Conservation (phyloP, 1,140 invertebrate species). For the Piezodorus guildinii region DNA sequence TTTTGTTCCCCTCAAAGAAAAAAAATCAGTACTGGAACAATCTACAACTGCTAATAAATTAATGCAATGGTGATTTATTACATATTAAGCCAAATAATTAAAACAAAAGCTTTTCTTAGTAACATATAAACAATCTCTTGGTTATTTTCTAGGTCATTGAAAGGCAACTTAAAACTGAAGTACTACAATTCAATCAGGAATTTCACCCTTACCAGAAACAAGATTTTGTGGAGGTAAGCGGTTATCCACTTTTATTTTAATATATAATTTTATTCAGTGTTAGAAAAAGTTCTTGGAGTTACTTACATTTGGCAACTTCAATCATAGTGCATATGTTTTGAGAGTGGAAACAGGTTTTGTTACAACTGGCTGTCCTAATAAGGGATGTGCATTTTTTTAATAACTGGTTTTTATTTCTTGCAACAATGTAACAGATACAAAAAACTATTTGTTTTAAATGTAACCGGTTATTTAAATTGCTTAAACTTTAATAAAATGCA, state of each 20-base stretch:
- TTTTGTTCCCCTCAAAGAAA: not conserved
- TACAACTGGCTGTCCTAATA: too few relatives aligned
- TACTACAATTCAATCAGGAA: conserved; percentile 36
- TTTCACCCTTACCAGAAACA: conserved; percentile 37
- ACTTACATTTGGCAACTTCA: not conserved
- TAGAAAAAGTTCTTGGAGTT: not conserved
- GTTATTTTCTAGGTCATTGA: conserved; percentile 32
- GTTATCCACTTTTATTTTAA: not conserved
- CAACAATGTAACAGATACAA: too few relatives aligned
- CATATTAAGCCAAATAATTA: not conserved
- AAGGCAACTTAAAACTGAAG: conserved; percentile 33
- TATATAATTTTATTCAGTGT: not conserved
- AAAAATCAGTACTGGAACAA: not conserved
- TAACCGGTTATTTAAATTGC: too few relatives aligned
- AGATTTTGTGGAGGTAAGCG: conserved; percentile 35
- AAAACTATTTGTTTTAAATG: too few relatives aligned
- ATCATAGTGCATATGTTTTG: not conserved
- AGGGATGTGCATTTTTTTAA: too few relatives aligned
- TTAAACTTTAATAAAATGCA: too few relatives aligned
- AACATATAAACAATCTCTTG: too few relatives aligned
- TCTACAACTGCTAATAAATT: not conserved
- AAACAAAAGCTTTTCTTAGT: too few relatives aligned
- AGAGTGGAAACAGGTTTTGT: not conserved
- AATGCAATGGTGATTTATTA: not conserved
- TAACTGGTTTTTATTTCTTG: too few relatives aligned